A percentile compares a stretch with the other conserved stretches of the same genome.
Evolutionary conservation across 2,113 vertebrate genomes (phyloP).

Genomic region (Tenrec ecaudatus): DNA sequence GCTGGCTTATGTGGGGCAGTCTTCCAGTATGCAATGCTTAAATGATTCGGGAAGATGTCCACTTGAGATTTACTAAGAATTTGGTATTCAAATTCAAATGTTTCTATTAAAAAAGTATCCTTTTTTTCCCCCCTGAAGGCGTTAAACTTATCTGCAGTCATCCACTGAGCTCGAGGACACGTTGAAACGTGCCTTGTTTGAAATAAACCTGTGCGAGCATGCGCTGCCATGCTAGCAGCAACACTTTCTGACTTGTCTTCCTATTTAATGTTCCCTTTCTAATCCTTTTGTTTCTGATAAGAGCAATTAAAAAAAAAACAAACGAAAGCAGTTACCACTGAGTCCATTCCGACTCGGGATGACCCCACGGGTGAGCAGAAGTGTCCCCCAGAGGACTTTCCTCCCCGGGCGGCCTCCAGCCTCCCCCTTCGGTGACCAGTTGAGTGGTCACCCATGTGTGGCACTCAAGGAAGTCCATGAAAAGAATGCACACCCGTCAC

Average conservation of each 20-base stretch:
- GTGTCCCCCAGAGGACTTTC: background rate
- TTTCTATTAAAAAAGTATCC: too few species aligned
- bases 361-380: background rate
- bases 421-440: background rate
- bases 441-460: background rate
- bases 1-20: too few species aligned
- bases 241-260: background rate
- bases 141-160: too few species aligned
- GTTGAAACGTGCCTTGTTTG: too few species aligned
- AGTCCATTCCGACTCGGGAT: background rate
- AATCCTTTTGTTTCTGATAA: conserved; percentile 11
- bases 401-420: background rate
- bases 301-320: background rate
- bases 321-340: background rate
- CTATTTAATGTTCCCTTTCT: background rate
- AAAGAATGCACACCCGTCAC: background rate
- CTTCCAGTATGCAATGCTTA: too few species aligned
- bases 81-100: too few species aligned
- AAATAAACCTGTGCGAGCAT: too few species aligned
- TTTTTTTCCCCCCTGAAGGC: too few species aligned
- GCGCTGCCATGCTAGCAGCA: too few species aligned
- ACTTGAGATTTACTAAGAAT: too few species aligned
- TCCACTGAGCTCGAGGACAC: too few species aligned
- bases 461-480: background rate
- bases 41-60: too few species aligned